Evolutionary conservation across 2,888 invertebrate genomes (phyloP).

Genomic region (Stenodera caucasica): DNA sequence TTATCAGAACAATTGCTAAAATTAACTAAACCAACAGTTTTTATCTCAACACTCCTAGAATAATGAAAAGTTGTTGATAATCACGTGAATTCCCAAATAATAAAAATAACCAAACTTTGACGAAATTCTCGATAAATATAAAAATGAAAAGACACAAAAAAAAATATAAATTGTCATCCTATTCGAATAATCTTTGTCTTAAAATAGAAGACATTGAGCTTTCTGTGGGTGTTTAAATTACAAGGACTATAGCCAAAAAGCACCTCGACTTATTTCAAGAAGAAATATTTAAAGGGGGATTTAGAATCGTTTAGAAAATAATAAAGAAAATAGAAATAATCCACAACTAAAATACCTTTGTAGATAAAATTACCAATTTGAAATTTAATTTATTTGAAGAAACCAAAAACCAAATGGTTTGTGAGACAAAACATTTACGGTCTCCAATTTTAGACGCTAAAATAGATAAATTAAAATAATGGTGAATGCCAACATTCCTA

Average conservation of each 20-base stretch:
- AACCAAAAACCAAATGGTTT: neutral
- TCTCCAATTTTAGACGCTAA: constrained; percentile 22
- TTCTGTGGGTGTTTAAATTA: constrained; percentile 16
- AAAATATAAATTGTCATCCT: neutral
- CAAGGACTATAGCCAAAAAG: constrained; percentile 18
- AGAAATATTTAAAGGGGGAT: neutral
- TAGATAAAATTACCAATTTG: neutral
- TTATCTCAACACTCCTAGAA: neutral
- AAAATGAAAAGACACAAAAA: neutral
- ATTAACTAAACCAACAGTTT: neutral
- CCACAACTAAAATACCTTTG: neutral
- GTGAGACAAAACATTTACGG: constrained; percentile 18
- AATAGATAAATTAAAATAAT: constrained; percentile 21
- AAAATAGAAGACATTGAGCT: constrained; percentile 25
- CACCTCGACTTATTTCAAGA: constrained; percentile 21
- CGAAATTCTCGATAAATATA: neutral
- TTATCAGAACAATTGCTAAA: neutral
- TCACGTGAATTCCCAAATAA: no score
- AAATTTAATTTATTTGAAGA: neutral
- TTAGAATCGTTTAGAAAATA: neutral
- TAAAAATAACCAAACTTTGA: no score
- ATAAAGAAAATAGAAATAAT: neutral
- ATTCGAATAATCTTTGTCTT: neutral
- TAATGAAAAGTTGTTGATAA: no score
- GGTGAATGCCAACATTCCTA: constrained; percentile 16